Evolutionary conservation across 1,140 invertebrate species (phyloP), one percentile per base, ranked within the genome.

Genomic region (Spodoptera litura): DNA sequence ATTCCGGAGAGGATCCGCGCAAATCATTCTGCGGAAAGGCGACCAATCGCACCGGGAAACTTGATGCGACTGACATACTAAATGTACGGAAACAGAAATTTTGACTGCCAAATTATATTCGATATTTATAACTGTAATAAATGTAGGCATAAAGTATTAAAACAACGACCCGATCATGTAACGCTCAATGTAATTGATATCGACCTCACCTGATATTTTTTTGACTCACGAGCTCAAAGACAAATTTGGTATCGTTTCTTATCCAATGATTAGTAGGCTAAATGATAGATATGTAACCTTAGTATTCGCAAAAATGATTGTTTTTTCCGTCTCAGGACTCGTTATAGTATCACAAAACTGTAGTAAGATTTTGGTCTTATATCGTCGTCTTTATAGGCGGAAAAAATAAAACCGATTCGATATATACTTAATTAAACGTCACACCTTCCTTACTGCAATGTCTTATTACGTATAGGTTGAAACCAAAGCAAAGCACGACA

Each of bases 1-100:
- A 91, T 91, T 91, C 88, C 70, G 75, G n/a, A 44, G 75, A 82
- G 77, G 73, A 80, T 11, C 62, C 58, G 27, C 74, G 52, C 80
- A 79, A 81, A 79, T 79, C 53, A 75, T 78, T 79, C 64, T 38
- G 59, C 66, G 77, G 76, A 81, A 83, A 78, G 66, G 51, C 38
- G 68, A 25, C 35, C 70, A 58, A 20, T 56, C 12, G 61, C 53
- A 51, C 70, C 44, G 49, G 6, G 59, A 61, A 81, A 81, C 27
- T 77, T 78, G 62, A 81, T 58, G 53, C 49, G 73, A 61, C 53
- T 51, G n/a, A 25, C 38, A 78, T 68, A 75, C 55, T 71, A 61
- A 75, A 76, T 76, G 66, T 55, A 15, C 13, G 66, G 61, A 66
- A 76, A 52, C 35, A 20, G 4, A 76, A 76, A 35, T 64, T 49